These are phyloP conservation scores for Plusia festucae DNA, from an alignment of 2,888 invertebrate genomes.

Conservation along the genomic window DNA sequence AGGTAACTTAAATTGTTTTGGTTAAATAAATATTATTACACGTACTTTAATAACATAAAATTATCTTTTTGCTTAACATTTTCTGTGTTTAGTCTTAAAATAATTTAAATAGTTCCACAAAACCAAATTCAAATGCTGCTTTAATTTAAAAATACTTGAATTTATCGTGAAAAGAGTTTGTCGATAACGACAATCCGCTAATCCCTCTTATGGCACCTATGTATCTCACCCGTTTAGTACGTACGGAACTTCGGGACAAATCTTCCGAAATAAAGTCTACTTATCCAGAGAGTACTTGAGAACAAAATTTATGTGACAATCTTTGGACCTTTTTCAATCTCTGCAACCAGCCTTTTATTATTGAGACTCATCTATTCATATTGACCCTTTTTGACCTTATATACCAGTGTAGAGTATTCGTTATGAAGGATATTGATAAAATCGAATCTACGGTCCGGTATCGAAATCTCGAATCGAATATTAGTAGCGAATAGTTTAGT, in stretches of 20 bases:
- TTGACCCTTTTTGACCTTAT: conserved; percentile 64
- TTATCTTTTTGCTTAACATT: too few species aligned
- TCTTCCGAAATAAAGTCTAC: conserved; percentile 83
- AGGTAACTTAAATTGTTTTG: too few species aligned
- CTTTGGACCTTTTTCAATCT: conserved; percentile 79
- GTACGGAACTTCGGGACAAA: conserved; percentile 75
- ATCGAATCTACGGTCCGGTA: conserved; percentile 24
- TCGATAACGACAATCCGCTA: conserved; percentile 22
- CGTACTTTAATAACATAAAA: too few species aligned
- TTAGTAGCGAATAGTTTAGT: conserved; percentile 33
- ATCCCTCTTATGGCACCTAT: conserved; percentile 43
- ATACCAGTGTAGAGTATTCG: conserved; percentile 44
- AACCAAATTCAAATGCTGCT: too few species aligned
- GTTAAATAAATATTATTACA: too few species aligned
- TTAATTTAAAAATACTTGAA: too few species aligned
- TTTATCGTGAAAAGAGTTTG: not conserved
- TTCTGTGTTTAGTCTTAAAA: too few species aligned
- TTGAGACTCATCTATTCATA: conserved; percentile 78
- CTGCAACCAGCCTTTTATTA: conserved; percentile 70
- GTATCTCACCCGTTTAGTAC: conserved; percentile 59
- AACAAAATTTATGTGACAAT: conserved; percentile 82
- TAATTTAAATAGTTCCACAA: too few species aligned
- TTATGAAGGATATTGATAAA: conserved; percentile 49
- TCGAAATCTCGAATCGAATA: conserved; percentile 37
- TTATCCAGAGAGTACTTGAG: conserved; percentile 80